These are phyloP conservation scores for Trachelus tabidus DNA, from an alignment of 2,888 invertebrate genomes.

Conservation along the genomic window DNA sequence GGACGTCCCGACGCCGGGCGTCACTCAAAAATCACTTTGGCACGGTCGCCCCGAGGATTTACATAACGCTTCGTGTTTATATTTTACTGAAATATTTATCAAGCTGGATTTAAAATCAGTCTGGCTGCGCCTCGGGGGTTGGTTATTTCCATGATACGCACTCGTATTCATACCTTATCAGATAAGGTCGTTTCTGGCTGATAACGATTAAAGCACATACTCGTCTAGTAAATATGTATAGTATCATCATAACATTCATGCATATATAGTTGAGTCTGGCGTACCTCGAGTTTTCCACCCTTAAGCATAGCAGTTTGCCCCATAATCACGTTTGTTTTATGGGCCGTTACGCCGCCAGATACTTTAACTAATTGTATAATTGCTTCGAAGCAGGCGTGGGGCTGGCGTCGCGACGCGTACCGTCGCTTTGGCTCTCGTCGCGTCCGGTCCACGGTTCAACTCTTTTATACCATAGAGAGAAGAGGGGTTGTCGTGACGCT, in stretches of 20 bases:
- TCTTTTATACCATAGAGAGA: constrained; percentile 25
- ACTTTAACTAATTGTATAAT: constrained; percentile 66
- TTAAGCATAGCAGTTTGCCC: constrained; percentile 30
- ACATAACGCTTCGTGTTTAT: constrained; percentile 20
- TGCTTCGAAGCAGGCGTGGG: constrained; percentile 49
- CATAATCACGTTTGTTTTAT: constrained; percentile 62
- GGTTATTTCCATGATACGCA: not conserved
- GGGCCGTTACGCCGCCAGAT: constrained; percentile 60
- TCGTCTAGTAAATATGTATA: not conserved
- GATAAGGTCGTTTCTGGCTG: not conserved
- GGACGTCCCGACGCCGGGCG: not conserved
- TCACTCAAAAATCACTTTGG: constrained; percentile 14
- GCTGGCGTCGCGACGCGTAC: constrained; percentile 44
- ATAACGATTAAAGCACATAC: not conserved
- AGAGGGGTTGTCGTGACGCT: constrained; percentile 31
- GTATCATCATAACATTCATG: not conserved
- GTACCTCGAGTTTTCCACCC: constrained; percentile 10
- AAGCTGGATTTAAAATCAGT: constrained; percentile 2
- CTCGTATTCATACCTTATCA: not conserved
- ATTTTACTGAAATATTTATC: constrained; percentile 34
- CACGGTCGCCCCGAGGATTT: constrained; percentile 1
- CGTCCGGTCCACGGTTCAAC: not conserved
- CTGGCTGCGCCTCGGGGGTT: not conserved
- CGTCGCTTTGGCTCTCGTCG: constrained; percentile 28
- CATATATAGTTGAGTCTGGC: not conserved